Conservation (phyloP, 2,113 vertebrate species). For the Sapajus apella region DNA sequence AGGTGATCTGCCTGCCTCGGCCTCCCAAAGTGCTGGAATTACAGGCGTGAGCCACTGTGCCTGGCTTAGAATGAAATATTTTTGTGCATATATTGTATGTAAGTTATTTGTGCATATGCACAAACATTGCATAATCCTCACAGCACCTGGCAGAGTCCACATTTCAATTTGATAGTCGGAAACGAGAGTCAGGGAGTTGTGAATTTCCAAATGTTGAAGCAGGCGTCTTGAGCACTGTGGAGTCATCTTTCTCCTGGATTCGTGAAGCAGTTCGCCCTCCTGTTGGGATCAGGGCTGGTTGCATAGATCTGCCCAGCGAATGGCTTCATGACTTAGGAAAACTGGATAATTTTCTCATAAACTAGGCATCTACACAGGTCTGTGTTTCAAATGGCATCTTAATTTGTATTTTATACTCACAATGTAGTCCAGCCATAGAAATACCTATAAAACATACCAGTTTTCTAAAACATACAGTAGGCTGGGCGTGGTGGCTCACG, state of each 20-base stretch:
- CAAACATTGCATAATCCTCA: neutral
- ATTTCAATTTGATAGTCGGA: neutral
- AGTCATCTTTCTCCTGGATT: neutral
- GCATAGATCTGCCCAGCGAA: neutral
- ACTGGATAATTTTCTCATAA: neutral
- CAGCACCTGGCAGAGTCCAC: fast-evolving
- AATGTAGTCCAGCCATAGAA: fast-evolving
- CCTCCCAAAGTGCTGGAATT: no score
- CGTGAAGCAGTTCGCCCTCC: fast-evolving
- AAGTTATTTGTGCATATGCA: fast-evolving
- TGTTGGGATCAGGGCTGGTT: neutral
- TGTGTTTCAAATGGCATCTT: neutral
- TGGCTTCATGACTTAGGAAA: neutral
- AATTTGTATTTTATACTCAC: neutral
- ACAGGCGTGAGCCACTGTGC: no score
- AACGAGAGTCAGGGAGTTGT: neutral
- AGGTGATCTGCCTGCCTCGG: no score
- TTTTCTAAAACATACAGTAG: neutral
- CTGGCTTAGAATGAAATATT: neutral
- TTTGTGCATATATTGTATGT: fast-evolving
- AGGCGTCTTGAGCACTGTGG: neutral
- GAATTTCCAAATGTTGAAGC: neutral
- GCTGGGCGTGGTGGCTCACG: no score
- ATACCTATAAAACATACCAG: fast-evolving
- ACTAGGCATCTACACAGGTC: neutral